Evolutionary conservation across 2,888 invertebrate genomes (phyloP).

Genomic region (Schrankia costaestrigalis): DNA sequence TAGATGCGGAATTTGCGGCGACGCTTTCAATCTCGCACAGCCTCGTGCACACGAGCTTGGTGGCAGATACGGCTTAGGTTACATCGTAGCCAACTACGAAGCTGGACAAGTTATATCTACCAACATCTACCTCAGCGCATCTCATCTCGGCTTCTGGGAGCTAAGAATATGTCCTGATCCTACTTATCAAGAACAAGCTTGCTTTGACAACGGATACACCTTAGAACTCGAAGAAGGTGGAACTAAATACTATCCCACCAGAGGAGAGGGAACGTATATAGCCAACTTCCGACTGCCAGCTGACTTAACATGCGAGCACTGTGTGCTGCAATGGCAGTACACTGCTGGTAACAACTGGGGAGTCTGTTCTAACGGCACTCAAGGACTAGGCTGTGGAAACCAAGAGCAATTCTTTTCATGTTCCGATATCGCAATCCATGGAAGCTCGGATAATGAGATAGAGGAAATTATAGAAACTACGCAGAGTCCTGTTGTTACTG

Average conservation of each 20-base stretch:
- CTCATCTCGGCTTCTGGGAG: constrained; percentile 91
- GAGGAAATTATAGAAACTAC: too few species aligned
- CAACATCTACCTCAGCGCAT: constrained; percentile 89
- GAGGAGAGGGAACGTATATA: constrained; percentile 84
- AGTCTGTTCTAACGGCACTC: constrained; percentile 83
- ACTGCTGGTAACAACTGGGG: constrained; percentile 93
- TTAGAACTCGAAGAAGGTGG: constrained; percentile 79
- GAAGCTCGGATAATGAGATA: constrained; percentile 25
- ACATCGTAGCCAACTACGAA: constrained; percentile 86
- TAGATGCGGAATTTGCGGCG: constrained; percentile 91
- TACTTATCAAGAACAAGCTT: constrained; percentile 84
- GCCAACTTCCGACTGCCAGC: constrained; percentile 81
- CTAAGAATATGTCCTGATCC: constrained; percentile 89
- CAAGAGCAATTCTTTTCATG: constrained; percentile 93
- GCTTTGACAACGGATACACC: constrained; percentile 83
- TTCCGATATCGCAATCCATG: constrained; percentile 86
- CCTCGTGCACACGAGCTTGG: constrained; percentile 91
- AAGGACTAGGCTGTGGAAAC: constrained; percentile 90
- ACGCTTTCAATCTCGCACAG: constrained; percentile 84
- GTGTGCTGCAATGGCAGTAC: constrained; percentile 93
- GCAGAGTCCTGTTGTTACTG: background rate
- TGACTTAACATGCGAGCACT: constrained; percentile 86
- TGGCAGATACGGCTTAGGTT: constrained; percentile 88
- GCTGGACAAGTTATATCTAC: constrained; percentile 83
- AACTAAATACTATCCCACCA: constrained; percentile 83